phyloP scores from a whole-genome alignment of 2,888 invertebrate genomes.

The Nasonia oneida region DNA sequence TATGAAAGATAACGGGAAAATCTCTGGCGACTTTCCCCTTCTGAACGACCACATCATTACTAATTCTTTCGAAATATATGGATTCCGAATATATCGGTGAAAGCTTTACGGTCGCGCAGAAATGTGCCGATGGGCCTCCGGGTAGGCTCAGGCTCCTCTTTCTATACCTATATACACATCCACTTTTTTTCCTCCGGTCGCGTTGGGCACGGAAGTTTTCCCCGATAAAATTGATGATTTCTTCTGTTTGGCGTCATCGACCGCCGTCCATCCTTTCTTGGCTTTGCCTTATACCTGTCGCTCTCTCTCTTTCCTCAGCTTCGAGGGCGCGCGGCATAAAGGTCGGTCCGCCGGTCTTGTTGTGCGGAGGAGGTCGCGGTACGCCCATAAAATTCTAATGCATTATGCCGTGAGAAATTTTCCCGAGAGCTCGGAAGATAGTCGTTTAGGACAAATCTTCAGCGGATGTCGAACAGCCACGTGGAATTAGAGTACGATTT shows the following conservation, averaged over 20 bases:
- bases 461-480: not conserved
- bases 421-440: not conserved
- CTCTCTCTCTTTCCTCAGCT: not conserved
- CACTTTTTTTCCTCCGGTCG: not conserved
- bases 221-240: slow-evolving; percentile 9
- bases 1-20: not conserved
- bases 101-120: slow-evolving; percentile 2
- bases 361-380: slow-evolving; percentile 5
- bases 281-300: slow-evolving; percentile 10
- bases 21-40: not conserved
- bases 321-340: not conserved
- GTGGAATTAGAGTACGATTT: not conserved
- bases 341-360: not conserved
- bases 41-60: not conserved
- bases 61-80: slow-evolving; percentile 10
- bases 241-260: slow-evolving; percentile 15
- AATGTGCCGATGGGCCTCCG: slow-evolving; percentile 7
- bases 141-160: not conserved
- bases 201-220: not conserved
- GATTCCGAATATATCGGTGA: slow-evolving; percentile 11
- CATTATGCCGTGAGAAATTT: slow-evolving; percentile 25
- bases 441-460: not conserved
- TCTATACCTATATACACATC: not conserved
- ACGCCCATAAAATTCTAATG: slow-evolving; percentile 36
- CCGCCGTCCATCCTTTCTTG: not conserved